Percentiles rank a stretch among this genome's conserved stretches.
These are phyloP conservation scores for Loripinus fragilis DNA, from an alignment of 2,888 invertebrate species.

Conservation along the genomic window DNA sequence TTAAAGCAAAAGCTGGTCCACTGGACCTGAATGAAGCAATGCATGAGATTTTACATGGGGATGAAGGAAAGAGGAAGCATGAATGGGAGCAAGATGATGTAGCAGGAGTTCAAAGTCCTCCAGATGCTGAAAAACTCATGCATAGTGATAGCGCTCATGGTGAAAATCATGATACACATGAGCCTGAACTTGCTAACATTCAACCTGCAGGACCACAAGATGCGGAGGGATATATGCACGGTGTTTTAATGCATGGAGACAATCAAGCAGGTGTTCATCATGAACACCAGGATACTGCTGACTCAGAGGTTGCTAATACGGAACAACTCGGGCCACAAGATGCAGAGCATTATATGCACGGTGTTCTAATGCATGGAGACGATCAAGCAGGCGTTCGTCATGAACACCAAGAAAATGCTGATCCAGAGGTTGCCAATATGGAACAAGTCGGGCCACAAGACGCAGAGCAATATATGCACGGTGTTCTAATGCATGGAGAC, in stretches of 20 bases:
- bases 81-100: not conserved
- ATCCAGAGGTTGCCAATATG: constrained; percentile 12
- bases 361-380: constrained; percentile 62
- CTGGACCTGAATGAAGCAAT: constrained; percentile 47
- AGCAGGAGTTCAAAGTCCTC: constrained; percentile 15
- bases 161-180: constrained; percentile 32
- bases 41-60: constrained; percentile 27
- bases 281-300: constrained; percentile 15
- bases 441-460: constrained; percentile 21
- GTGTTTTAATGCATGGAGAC: constrained; percentile 64
- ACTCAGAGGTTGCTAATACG: not conserved
- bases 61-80: constrained; percentile 14
- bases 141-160: constrained; percentile 67
- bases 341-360: constrained; percentile 49
- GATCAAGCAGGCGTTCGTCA: constrained; percentile 48
- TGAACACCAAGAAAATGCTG: constrained; percentile 30
- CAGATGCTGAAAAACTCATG: constrained; percentile 57
- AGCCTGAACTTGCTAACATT: not conserved
- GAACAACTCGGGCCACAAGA: constrained; percentile 28
- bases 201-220: constrained; percentile 30
- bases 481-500: constrained; percentile 65
- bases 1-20: constrained; percentile 37
- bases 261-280: constrained; percentile 26
- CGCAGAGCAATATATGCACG: constrained; percentile 65
- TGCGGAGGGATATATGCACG: constrained; percentile 54